Base-by-base conservation (phyloP, 1,140 invertebrate species). In the Drosophila pruinosa region DNA sequence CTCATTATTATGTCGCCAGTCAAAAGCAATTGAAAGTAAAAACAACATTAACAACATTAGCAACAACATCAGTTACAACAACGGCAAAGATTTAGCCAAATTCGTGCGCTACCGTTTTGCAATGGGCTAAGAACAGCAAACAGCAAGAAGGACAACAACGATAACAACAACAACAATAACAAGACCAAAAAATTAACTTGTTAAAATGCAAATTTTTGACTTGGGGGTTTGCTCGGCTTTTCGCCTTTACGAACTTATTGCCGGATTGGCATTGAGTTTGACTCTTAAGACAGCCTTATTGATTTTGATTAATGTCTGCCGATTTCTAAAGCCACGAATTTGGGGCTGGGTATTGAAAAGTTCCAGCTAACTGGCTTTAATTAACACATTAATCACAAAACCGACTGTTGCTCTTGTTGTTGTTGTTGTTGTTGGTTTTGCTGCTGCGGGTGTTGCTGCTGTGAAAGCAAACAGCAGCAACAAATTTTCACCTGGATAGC, bases 121-220 rank as follows among this genome's bases (percentile, higher is more conserved):
- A 85, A 86, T 71, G 43, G 59, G 45, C 41, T 69, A 77, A 73
- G 69, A 77, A 78, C 64, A 69, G 39, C 4, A 19, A 39, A 61
- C 53, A 53, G 34, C 38, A 82, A 70, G 45, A 38, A 67, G 72
- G 81, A 73, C 8, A 63, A 26, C 36, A 63, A 56, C 17, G 41
- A 52, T 28, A 41, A 24, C 31, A 73, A 63, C 68, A 61, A 36
- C 47, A 50, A 34, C 48, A 61, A 47, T 38, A 75, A 58, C 61
- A 56, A 58, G 71, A 79, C 56, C 14, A 67, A 28, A 68, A 28
- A 86, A 86, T 86, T 86, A 86, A 86, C 81, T 86, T 86, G 81
- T 86, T 86, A 86, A 86, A 88, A 88, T 86, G 81, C 81, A 86
- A 86, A 86, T 86, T 86, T 78, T 63, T 79, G 65, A 54, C 80